These are phyloP conservation scores for Tetranychus truncatus DNA, from an alignment of 2,888 invertebrate genomes.

Conservation along the genomic window DNA sequence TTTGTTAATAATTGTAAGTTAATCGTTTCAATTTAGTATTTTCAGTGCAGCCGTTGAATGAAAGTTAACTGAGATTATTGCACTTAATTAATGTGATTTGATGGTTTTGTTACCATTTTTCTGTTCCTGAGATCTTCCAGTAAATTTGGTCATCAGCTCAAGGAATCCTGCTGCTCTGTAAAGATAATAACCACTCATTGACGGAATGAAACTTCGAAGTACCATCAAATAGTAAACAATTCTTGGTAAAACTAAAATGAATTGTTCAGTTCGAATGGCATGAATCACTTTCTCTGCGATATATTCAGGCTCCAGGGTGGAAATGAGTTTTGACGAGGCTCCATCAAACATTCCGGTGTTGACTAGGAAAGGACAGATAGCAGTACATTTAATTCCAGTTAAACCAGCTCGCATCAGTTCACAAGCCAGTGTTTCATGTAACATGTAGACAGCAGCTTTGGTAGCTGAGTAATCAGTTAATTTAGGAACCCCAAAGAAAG, in stretches of 20 bases:
- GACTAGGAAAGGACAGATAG: constrained; percentile 65
- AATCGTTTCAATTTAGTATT: too few relatives aligned
- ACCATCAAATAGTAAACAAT: constrained; percentile 47
- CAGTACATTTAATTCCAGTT: constrained; percentile 58
- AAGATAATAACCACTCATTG: constrained; percentile 12
- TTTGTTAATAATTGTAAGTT: too few relatives aligned
- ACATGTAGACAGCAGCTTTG: constrained; percentile 81
- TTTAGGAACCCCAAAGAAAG: constrained; percentile 52
- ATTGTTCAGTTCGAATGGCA: constrained; percentile 55
- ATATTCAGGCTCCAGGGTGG: constrained; percentile 58
- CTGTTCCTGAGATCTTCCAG: not conserved
- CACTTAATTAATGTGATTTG: too few relatives aligned
- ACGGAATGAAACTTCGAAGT: constrained; percentile 39
- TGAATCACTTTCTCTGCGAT: constrained; percentile 64
- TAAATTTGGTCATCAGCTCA: constrained; percentile 6
- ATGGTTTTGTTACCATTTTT: not conserved
- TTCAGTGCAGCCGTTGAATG: too few relatives aligned
- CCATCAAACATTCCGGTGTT: constrained; percentile 93
- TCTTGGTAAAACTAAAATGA: constrained; percentile 57
- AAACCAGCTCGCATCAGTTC: constrained; percentile 40
- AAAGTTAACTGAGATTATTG: too few relatives aligned
- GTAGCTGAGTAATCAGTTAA: constrained; percentile 82
- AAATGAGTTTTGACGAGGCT: constrained; percentile 49
- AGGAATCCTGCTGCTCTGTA: not conserved
- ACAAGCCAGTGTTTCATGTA: constrained; percentile 49